These are phyloP conservation scores for Panthera tigris DNA, from an alignment of 2,113 vertebrate species.

Conservation along the genomic window DNA sequence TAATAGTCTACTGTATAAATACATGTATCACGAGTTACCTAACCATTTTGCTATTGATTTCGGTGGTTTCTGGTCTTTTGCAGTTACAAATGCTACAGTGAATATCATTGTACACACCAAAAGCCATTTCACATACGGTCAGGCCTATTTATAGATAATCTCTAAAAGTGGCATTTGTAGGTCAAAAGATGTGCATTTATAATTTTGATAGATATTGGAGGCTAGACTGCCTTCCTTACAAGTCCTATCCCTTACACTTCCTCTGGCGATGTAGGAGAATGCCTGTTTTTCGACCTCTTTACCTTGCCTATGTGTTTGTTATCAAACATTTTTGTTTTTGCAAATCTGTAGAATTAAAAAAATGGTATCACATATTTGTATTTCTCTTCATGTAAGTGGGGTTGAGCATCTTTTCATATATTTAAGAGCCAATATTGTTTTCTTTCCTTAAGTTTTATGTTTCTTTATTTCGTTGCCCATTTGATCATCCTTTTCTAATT, in stretches of 20 bases:
- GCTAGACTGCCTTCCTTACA: background rate
- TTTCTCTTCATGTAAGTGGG: background rate
- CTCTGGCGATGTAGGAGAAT: background rate
- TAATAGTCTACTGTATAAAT: background rate
- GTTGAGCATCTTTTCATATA: background rate
- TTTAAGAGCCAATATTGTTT: background rate
- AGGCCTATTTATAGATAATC: background rate
- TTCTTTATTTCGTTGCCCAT: background rate
- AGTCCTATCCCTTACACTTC: background rate
- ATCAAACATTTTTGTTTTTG: background rate
- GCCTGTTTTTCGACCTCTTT: background rate
- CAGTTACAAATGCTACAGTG: background rate
- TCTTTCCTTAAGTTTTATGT: background rate
- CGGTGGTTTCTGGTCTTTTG: background rate
- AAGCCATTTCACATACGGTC: background rate
- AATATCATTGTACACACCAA: background rate
- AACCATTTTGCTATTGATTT: background rate
- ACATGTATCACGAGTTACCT: background rate
- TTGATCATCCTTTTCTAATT: background rate
- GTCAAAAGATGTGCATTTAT: background rate
- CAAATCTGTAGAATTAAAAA: background rate
- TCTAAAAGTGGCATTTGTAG: background rate
- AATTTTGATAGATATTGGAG: background rate
- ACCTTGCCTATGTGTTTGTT: background rate
- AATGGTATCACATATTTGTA: background rate